These are phyloP conservation scores for Apamea crenata DNA, from an alignment of 2,888 invertebrate species.

Conservation along the genomic window DNA sequence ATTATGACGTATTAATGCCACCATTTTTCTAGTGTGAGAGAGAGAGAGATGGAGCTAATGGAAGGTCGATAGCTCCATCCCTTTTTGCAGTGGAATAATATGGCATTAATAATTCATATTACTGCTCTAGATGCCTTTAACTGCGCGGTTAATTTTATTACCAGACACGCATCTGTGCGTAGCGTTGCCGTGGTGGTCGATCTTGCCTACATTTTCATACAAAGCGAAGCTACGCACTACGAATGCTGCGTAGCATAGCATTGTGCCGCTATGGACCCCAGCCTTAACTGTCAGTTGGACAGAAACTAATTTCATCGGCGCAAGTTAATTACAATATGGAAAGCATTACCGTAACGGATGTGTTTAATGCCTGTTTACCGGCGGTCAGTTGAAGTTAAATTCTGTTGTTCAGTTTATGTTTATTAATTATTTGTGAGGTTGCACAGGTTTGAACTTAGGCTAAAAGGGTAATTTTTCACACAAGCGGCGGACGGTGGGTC, in stretches of 20 bases:
- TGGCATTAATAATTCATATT: background rate
- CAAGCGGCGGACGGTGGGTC: background rate
- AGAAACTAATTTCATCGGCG: slow-evolving; percentile 34
- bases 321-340: slow-evolving; percentile 40
- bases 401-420: background rate
- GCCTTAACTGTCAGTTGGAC: slow-evolving; percentile 9
- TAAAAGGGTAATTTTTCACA: background rate
- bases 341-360: slow-evolving; percentile 16
- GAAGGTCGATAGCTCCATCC: background rate
- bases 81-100: background rate
- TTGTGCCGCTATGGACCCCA: background rate
- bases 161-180: background rate
- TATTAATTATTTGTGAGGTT: background rate
- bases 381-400: background rate
- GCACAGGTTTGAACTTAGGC: background rate
- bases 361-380: slow-evolving; percentile 28
- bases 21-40: background rate
- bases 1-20: no score
- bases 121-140: background rate
- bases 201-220: background rate
- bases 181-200: background rate
- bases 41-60: background rate
- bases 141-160: background rate
- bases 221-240: background rate
- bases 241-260: background rate